Conservation (phyloP, 2,888 invertebrate genomes). For the Caenorhabditis drosophilae region DNA sequence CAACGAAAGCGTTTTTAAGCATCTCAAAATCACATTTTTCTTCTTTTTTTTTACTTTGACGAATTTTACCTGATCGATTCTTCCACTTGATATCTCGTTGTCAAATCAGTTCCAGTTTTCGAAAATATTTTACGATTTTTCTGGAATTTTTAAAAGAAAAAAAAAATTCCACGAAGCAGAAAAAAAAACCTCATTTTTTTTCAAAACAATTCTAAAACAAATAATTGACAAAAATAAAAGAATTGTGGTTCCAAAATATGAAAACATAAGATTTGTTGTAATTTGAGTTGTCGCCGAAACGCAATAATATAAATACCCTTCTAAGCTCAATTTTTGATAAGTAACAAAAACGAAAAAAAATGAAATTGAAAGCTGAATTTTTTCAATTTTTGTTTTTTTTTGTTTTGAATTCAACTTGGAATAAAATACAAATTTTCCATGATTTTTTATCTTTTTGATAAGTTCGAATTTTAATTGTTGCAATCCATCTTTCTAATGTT, state of each 20-base stretch:
- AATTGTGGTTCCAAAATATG: neutral
- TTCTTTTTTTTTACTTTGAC: no score
- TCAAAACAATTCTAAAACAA: no score
- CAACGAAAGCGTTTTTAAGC: slow-evolving; percentile 2
- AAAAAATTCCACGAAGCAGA: no score
- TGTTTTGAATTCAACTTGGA: slow-evolving; percentile 6
- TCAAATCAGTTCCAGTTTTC: neutral
- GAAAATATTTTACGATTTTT: no score
- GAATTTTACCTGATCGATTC: no score
- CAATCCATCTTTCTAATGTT: slow-evolving; percentile 9
- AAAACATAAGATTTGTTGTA: neutral
- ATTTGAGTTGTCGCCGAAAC: no score
- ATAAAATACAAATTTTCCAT: slow-evolving; percentile 10
- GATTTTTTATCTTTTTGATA: slow-evolving; percentile 13
- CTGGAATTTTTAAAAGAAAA: no score
- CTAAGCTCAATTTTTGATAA: slow-evolving; percentile 8
- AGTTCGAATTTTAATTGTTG: neutral
- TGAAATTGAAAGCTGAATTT: slow-evolving; percentile 3
- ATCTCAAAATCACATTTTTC: no score
- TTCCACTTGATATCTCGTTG: slow-evolving; percentile 21
- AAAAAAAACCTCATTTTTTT: no score
- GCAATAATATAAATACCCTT: slow-evolving; percentile 11
- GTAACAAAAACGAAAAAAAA: slow-evolving; percentile 11
- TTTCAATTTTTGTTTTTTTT: no score
- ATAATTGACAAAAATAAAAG: neutral